Evolutionary conservation across 2,888 invertebrate species (phyloP).

Genomic region (Lasioglossum villosulum): DNA sequence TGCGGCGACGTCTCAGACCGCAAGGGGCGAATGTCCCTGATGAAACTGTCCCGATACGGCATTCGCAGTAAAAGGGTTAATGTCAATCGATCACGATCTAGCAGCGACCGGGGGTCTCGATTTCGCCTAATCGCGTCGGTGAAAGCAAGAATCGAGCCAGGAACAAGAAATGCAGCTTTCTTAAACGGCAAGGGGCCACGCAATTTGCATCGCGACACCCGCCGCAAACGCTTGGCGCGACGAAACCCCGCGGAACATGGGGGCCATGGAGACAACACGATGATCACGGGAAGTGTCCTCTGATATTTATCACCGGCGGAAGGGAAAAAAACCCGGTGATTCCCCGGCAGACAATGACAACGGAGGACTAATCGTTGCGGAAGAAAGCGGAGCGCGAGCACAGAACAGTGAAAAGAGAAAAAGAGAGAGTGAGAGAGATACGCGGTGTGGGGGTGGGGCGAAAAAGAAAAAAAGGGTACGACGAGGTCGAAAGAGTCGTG

Average conservation of each 20-base stretch:
- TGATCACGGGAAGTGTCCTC: constrained; percentile 23
- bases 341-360: constrained; percentile 19
- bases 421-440: constrained; percentile 18
- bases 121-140: constrained; percentile 12
- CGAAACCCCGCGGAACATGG: neutral
- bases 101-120: neutral
- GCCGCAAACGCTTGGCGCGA: neutral
- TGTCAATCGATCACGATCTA: neutral
- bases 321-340: constrained; percentile 19
- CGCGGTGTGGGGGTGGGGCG: constrained; percentile 19
- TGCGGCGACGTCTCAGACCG: neutral
- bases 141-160: neutral
- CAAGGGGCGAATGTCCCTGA: neutral
- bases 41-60: neutral
- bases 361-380: constrained; percentile 31
- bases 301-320: constrained; percentile 38
- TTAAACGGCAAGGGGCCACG: neutral
- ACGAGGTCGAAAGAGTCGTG: constrained; percentile 49
- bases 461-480: constrained; percentile 23
- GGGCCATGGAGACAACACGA: constrained; percentile 2
- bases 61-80: neutral
- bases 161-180: constrained; percentile 4
- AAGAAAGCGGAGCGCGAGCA: constrained; percentile 30
- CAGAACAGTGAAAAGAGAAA: neutral
- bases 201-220: constrained; percentile 10